Conservation (phyloP, 2,113 vertebrate genomes). For the Macquaria australasica region DNA sequence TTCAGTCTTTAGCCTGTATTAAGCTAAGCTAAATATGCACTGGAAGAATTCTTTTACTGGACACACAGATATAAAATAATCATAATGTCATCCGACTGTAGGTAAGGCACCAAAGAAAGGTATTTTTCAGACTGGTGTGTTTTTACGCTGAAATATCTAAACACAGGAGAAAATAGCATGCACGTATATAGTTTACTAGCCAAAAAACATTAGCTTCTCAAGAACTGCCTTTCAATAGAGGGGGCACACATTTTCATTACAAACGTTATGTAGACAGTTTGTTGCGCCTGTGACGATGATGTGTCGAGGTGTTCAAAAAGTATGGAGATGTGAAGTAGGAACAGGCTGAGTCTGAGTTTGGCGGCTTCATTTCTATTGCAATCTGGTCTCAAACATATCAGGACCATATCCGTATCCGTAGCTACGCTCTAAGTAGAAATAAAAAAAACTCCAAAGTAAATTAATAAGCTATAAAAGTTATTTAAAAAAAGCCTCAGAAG, state of each 20-base stretch:
- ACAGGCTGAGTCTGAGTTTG: no score
- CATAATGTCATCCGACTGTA: neutral
- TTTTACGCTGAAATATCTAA: no score
- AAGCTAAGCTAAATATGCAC: neutral
- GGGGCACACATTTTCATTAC: neutral
- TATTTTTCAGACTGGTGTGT: no score
- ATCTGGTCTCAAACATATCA: neutral
- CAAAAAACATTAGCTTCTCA: neutral
- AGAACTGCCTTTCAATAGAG: neutral
- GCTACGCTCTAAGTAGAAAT: neutral
- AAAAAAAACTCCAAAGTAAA: neutral
- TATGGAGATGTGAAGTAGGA: no score
- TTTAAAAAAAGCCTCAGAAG: neutral
- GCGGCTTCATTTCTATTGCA: no score
- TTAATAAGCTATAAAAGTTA: neutral
- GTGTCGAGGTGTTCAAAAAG: neutral
- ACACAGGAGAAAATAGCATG: no score
- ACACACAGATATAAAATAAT: neutral
- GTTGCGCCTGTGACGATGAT: neutral
- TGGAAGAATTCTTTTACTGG: neutral
- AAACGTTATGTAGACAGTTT: neutral
- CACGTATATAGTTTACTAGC: no score
- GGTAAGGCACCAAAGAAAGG: neutral
- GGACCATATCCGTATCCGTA: no score
- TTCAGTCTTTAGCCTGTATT: no score